Evolutionary conservation across 1,140 invertebrate species (phyloP), one percentile per base, ranked within the genome.

Genomic region (Cydia pomonella): DNA sequence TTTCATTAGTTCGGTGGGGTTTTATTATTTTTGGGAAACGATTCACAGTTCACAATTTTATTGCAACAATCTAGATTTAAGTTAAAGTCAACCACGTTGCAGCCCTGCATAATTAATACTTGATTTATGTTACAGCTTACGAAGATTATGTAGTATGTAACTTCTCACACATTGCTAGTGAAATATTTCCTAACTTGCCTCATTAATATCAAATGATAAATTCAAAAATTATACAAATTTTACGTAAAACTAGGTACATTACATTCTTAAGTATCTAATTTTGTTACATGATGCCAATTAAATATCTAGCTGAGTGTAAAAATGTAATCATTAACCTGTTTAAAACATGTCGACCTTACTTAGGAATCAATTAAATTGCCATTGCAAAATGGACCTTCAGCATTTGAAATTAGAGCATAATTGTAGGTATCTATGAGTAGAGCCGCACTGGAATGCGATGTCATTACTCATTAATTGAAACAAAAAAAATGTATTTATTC

Each of bases 251-350:
- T 38, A 59, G 2, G 2, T 6, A 53, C 18, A 59, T 59, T 59
- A 50, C 53, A 23, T 23, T 3, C 6, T 59, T 59, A 23, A 23
- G 53, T 59, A 7, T 59, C 53, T 59, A 59, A n/a, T 21, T 59
- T 59, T 59, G n/a, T 59, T 59, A 59, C 53, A 59, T 59, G n/a
- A 59, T 59, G 53, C 53, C 53, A 59, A 23, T 59, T 59, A 59
- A 7, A 23, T 59, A 7, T 59, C 53, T 23, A n/a, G 9, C 53
- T 23, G n/a, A 59, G 53, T 59, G 53, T 59, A 59, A 59, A 59
- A 23, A 59, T 59, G 18, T 59, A 59, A 23, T 59, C 7, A 59
- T 59, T 59, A 59, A 59, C 53, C 53, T 59, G 53, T 59, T 59
- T 59, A 59, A n/a, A 59, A 59, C 53, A 59, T 59, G 53, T 59